Base-by-base conservation (phyloP, 2,888 invertebrate genomes). In the Dicranocentrus wangi region DNA sequence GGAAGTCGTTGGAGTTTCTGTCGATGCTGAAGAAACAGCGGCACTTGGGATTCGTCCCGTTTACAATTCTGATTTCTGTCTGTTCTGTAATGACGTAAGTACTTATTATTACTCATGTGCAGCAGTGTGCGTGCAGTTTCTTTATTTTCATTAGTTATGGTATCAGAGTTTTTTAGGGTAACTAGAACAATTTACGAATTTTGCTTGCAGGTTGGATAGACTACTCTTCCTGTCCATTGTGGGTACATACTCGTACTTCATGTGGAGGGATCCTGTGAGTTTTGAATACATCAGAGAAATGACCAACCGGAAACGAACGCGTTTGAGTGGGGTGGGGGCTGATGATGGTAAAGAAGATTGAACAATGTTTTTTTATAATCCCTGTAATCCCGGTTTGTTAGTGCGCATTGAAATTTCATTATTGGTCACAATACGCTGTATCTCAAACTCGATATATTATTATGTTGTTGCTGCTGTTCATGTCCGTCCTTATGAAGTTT, bases 11-110 rank as follows among this genome's bases (percentile, higher is more conserved):
- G n/a, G 28, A 77, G 47, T 77, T 77, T 42, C 61, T 53, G 17
- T 60, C 77, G 1, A 77, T 77, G 77, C 63, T 77, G 15, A 61
- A 32, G 2, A 61, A 27, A 17, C 77, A 77, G 42, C 21, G 77
- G 25, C 77, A 77, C 25, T 63, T 77, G 43, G 77, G 77, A 51
- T 51, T 77, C 19, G 23, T 77, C 27, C 77, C 69, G 13, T 70
- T 77, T 42, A 32, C 70, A 13, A 21, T 70, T 39, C 23, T 77
- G 2, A 70, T 61, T 39, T 23, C 47, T 25, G 25, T 39, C 10
- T 70, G 77, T 25, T 8, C 58, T 2, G 1, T 25, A 23, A 77
- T 77, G 77, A 77, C 77, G 76, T 76, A 61, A 68, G 76, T 68
- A 32, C 21, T 17, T 27, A 3, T 7, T 28, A 51, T 32, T 32